Conservation (phyloP, 2,888 invertebrate species). For the Phortica okadai region DNA sequence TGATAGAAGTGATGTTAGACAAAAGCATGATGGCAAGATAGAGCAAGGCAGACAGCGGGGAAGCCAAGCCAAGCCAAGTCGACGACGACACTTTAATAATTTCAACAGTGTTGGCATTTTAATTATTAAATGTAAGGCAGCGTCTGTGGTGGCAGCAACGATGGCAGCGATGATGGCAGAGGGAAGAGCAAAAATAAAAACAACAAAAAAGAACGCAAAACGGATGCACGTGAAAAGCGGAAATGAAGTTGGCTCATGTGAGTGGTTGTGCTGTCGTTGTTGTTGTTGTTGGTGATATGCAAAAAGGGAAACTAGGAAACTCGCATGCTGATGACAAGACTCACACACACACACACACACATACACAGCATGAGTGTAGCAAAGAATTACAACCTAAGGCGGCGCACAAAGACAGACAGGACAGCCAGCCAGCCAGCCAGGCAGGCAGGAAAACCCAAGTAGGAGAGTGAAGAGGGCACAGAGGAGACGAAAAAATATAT, state of each 20-base stretch:
- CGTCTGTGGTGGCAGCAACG: slow-evolving; percentile 28
- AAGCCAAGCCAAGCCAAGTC: slow-evolving; percentile 20
- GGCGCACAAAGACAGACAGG: neutral
- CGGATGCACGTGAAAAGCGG: slow-evolving; percentile 48
- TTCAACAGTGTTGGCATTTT: slow-evolving; percentile 72
- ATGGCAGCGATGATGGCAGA: slow-evolving; percentile 24
- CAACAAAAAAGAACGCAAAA: slow-evolving; percentile 25
- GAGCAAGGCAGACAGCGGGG: slow-evolving; percentile 21
- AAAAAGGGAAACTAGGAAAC: slow-evolving; percentile 43
- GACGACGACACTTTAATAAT: slow-evolving; percentile 73
- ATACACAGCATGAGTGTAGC: slow-evolving; percentile 10
- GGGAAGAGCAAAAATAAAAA: slow-evolving; percentile 34
- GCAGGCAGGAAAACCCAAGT: no score
- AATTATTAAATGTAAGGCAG: slow-evolving; percentile 72
- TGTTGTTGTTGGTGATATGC: neutral
- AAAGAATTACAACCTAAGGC: slow-evolving; percentile 22
- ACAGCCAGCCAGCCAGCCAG: neutral
- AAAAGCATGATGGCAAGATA: slow-evolving; percentile 7
- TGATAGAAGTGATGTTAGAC: neutral
- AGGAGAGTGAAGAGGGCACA: neutral
- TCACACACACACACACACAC: neutral
- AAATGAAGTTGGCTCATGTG: slow-evolving; percentile 55
- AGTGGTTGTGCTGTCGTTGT: neutral
- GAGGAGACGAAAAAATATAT: neutral
- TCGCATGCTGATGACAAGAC: slow-evolving; percentile 34